phyloP scores from a whole-genome alignment of 2,797 vertebrate species.

The Poecilia picta region DNA sequence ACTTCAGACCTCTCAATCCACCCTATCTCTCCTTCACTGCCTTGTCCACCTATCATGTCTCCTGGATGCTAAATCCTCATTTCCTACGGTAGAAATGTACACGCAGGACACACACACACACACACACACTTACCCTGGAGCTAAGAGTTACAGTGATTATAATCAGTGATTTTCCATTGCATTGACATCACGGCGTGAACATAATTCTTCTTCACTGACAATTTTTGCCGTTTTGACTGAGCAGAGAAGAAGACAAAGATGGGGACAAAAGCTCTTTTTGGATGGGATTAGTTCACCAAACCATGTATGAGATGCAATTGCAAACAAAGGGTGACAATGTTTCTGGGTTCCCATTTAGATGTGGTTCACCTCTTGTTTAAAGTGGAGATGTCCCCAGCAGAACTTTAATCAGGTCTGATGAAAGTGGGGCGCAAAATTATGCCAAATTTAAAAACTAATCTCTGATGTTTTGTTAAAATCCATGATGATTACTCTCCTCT shows the following conservation, averaged over 20 bases:
- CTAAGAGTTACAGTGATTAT: conserved; percentile 59
- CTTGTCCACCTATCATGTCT: conserved; percentile 2
- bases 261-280: conserved; percentile 39
- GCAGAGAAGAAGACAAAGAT: conserved; percentile 29
- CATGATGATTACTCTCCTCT: not conserved
- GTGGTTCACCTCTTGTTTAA: conserved; percentile 2
- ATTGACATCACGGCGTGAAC: conserved; percentile 50
- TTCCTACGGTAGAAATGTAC: not conserved
- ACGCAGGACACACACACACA: conserved; percentile 1
- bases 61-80: conserved; percentile 22
- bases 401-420: not conserved
- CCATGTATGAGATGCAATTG: conserved; percentile 53
- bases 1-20: conserved; percentile 17
- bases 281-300: conserved; percentile 53
- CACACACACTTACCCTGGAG: conserved; percentile 27
- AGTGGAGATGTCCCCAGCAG: not conserved
- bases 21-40: conserved; percentile 12
- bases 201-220: conserved; percentile 45
- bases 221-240: conserved; percentile 32
- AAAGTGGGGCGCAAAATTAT: too few relatives aligned
- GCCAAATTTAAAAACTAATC: too few relatives aligned
- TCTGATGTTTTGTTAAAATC: not conserved
- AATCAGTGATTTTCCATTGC: conserved; percentile 32
- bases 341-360: conserved; percentile 48
- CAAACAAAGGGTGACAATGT: conserved; percentile 39